Evolutionary conservation across 2,113 vertebrate genomes (phyloP).

Genomic region (Triplophysa siluroides): DNA sequence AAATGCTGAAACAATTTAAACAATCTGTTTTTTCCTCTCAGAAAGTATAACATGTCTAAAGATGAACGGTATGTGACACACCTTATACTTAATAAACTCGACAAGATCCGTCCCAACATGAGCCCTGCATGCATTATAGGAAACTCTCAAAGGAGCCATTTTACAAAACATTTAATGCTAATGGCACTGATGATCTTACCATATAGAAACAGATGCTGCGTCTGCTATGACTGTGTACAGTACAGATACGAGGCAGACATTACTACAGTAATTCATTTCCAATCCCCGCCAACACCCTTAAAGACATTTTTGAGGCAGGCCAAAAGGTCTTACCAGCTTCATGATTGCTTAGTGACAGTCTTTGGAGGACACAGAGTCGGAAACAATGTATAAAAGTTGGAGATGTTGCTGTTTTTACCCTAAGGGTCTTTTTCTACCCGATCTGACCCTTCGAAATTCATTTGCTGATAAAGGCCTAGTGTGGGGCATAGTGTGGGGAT

Average conservation of each 20-base stretch:
- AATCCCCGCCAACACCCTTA: slow-evolving; percentile 39
- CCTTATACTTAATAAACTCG: background rate
- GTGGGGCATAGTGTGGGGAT: too few species aligned
- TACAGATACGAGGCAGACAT: slow-evolving; percentile 40
- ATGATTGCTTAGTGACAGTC: background rate
- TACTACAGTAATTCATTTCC: slow-evolving; percentile 35
- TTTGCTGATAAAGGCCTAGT: too few species aligned
- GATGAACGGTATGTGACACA: background rate
- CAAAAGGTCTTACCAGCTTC: slow-evolving; percentile 20
- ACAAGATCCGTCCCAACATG: background rate
- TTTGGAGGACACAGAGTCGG: background rate
- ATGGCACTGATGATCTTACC: slow-evolving; percentile 33
- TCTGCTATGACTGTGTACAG: slow-evolving; percentile 31
- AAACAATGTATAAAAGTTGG: background rate
- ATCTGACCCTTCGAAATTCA: background rate
- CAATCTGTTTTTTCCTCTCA: too few species aligned
- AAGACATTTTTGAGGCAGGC: slow-evolving; percentile 28
- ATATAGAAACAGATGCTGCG: slow-evolving; percentile 21
- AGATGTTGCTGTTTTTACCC: background rate
- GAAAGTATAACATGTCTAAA: background rate
- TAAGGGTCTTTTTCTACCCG: background rate
- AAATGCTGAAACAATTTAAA: too few species aligned
- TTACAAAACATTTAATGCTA: slow-evolving; percentile 24
- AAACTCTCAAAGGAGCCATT: slow-evolving; percentile 3
- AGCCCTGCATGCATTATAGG: background rate